Base-by-base conservation (phyloP, 2,113 vertebrate genomes). In the Lampris incognitus region DNA sequence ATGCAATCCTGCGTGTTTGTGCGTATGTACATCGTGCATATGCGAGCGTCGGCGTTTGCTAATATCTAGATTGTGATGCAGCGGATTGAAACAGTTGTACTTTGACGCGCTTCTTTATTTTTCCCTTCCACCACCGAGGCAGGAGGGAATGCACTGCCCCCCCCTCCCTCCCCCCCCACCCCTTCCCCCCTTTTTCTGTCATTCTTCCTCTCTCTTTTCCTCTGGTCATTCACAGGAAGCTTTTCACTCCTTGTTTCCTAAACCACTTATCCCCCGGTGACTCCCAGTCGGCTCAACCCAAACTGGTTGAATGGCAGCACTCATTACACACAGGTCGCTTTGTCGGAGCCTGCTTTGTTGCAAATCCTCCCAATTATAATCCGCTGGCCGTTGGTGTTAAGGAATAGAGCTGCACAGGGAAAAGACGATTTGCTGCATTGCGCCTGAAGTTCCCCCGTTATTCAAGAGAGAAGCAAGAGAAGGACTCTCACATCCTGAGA, bases 161-260 rank as follows among this genome's bases (percentile, higher is more conserved):
- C 54, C 56, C 59, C 56, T 54, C 39, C n/a, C 55, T 51, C 42
- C 59, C 44, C 44, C 50, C 11, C 41, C 42, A 59, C 52, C 50
- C 36, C 66, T 52, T 59, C 52, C 66, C 51, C n/a, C 41, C 50
- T 24, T 66, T 50, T 39, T 56, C n/a, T 46, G n/a, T 37, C 41
- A 49, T 24, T 41, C 36, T 60, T 46, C 56, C 69, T 64, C 65
- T 73, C 49, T 79, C 55, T 83, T 74, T 80, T 63, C 66, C 77
- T 69, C 65, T 82, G 81, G 74, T 86, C 85, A 57, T 55, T 82
- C 71, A 78, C 86, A 88, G 81, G 82, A 91, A 90, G 82, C 81
- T 49, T 72, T 85, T 83, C 51, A 76, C 82, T 78, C 71, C 69
- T 71, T 44, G 41, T 70, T 89, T 90, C 85, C 86, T 85, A 77